Conservation (phyloP, 2,113 vertebrate genomes). For the Gavia stellata region DNA sequence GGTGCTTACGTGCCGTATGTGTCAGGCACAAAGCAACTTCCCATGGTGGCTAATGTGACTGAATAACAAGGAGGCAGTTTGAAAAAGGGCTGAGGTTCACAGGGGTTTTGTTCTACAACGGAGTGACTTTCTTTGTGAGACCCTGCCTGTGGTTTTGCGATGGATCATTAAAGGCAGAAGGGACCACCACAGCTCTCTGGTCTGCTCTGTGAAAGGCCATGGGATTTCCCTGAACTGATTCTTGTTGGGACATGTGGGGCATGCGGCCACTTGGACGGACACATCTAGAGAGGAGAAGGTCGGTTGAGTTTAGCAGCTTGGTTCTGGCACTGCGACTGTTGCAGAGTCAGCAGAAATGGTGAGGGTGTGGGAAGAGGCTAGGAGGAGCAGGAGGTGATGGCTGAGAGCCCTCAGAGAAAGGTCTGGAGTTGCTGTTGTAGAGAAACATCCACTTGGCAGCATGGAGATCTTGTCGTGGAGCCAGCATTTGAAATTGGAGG, state of each 20-base stretch:
- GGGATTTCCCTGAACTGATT: neutral
- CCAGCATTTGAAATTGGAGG: neutral
- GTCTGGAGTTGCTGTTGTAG: neutral
- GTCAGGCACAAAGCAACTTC: neutral
- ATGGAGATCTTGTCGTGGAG: neutral
- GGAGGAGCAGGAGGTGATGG: neutral
- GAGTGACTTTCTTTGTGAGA: neutral
- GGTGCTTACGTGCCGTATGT: constrained; percentile 40
- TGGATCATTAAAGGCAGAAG: neutral
- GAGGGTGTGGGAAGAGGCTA: neutral
- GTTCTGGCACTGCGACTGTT: neutral
- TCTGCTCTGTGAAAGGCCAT: neutral
- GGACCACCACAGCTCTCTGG: neutral
- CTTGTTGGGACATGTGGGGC: neutral
- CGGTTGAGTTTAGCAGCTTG: neutral
- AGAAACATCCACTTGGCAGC: neutral
- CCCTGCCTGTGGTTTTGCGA: neutral
- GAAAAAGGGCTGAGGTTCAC: neutral
- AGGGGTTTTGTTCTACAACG: neutral
- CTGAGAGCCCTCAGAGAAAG: neutral
- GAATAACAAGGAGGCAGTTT: neutral
- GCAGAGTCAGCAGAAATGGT: neutral
- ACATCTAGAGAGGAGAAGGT: neutral
- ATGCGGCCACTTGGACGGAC: no score
- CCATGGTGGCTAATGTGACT: neutral